Conservation (phyloP, 2,113 vertebrate genomes). For the Tychaedon coryphoeus region DNA sequence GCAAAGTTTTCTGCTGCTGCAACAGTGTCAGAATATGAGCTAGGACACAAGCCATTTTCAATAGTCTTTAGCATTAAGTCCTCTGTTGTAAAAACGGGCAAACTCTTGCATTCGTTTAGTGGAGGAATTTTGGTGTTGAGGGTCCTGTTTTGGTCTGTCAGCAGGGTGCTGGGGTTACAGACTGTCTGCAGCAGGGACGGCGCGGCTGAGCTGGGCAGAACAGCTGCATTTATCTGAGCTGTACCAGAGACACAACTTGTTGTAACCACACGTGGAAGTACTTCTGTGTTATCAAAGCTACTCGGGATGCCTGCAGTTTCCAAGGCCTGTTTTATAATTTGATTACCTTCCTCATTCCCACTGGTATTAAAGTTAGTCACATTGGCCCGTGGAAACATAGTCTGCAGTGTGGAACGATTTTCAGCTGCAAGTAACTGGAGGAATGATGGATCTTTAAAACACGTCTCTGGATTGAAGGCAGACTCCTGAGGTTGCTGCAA, state of each 20-base stretch:
- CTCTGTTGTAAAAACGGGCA: slow-evolving; percentile 63
- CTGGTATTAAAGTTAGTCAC: slow-evolving; percentile 60
- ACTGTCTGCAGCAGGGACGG: slow-evolving; percentile 65
- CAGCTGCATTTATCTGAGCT: slow-evolving; percentile 58
- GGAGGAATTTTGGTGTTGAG: slow-evolving; percentile 68
- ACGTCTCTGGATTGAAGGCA: slow-evolving; percentile 67
- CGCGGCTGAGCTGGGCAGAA: slow-evolving; percentile 48
- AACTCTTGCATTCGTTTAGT: slow-evolving; percentile 57
- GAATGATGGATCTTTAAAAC: slow-evolving; percentile 79
- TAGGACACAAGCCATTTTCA: slow-evolving; percentile 68
- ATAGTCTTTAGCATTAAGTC: slow-evolving; percentile 72
- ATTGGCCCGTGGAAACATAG: slow-evolving; percentile 74
- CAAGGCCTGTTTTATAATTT: slow-evolving; percentile 85
- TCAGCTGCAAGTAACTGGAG: slow-evolving; percentile 74
- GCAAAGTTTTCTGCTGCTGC: slow-evolving; percentile 56
- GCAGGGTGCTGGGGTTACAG: slow-evolving; percentile 58
- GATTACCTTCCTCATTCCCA: slow-evolving; percentile 76
- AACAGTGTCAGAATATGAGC: slow-evolving; percentile 67
- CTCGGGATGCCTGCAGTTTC: slow-evolving; percentile 81
- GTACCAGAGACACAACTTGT: slow-evolving; percentile 52
- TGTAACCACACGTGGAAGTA: slow-evolving; percentile 72
- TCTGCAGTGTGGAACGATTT: slow-evolving; percentile 73
- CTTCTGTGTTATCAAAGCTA: slow-evolving; percentile 74
- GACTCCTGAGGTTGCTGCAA: slow-evolving; percentile 72
- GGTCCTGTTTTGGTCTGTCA: slow-evolving; percentile 71